Percentiles rank a stretch among this genome's conserved stretches.
phyloP scores from a whole-genome alignment of 2,113 vertebrate genomes.

The Felis chaus region DNA sequence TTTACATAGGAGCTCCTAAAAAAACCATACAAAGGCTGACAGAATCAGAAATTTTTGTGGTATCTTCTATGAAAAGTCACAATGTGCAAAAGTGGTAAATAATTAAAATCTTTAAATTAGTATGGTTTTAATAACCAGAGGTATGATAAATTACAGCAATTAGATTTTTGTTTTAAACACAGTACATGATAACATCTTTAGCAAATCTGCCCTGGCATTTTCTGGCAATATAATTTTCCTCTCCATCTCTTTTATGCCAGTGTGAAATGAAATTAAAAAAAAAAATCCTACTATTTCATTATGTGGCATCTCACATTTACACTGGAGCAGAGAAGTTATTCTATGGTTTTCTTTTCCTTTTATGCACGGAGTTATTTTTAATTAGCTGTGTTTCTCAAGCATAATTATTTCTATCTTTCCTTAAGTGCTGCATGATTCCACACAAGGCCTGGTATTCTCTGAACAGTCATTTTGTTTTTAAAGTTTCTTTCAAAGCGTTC shows the following conservation, averaged over 20 bases:
- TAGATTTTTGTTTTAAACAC: slow-evolving; percentile 71
- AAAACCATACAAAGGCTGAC: slow-evolving; percentile 42
- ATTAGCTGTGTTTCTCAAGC: slow-evolving; percentile 38
- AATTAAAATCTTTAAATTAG: slow-evolving; percentile 68
- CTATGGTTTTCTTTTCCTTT: not conserved
- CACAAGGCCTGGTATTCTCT: slow-evolving; percentile 13
- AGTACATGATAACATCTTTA: slow-evolving; percentile 42
- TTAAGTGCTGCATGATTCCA: not conserved
- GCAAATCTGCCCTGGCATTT: slow-evolving; percentile 57
- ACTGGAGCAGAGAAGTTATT: not conserved
- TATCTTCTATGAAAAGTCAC: slow-evolving; percentile 43
- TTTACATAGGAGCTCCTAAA: slow-evolving; percentile 31
- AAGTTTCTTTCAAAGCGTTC: slow-evolving; percentile 40
- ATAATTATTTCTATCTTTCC: slow-evolving; percentile 41
- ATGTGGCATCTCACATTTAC: not conserved
- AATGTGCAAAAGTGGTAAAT: slow-evolving; percentile 25
- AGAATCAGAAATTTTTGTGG: slow-evolving; percentile 35
- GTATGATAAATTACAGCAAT: slow-evolving; percentile 63
- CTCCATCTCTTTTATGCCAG: slow-evolving; percentile 33
- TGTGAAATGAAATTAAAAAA: slow-evolving; percentile 49
- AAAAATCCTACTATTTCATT: slow-evolving; percentile 39
- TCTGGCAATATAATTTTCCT: slow-evolving; percentile 55
- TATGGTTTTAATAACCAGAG: slow-evolving; percentile 61
- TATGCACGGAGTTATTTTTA: not conserved
- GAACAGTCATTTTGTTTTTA: slow-evolving; percentile 49